Conservation (phyloP, 1,140 invertebrate species). For the Achatina immaculata region DNA sequence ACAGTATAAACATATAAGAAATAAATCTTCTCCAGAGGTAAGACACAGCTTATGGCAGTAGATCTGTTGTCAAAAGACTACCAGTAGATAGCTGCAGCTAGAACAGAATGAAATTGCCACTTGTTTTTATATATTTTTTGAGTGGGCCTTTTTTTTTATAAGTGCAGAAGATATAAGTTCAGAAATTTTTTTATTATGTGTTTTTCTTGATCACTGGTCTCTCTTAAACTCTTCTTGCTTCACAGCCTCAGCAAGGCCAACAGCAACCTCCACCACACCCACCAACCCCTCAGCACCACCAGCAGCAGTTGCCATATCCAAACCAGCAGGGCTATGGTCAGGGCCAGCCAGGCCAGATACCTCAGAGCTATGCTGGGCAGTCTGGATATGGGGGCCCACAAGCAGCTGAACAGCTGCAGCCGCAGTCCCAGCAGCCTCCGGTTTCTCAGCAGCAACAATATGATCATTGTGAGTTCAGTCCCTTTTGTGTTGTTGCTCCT, state of each 20-base stretch:
- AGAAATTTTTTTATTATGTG: no score
- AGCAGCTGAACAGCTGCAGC: conserved; percentile 18
- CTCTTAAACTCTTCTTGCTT: no score
- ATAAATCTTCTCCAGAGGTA: no score
- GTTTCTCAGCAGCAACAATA: conserved; percentile 30
- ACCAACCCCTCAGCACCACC: background rate
- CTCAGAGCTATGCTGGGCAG: conserved; percentile 31
- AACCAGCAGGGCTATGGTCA: background rate
- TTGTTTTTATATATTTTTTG: no score
- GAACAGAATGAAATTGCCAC: no score
- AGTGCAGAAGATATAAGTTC: no score
- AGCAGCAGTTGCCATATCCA: conserved; percentile 13
- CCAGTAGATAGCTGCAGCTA: no score
- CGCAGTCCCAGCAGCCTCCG: background rate
- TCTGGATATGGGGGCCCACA: conserved; percentile 15
- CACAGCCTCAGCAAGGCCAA: background rate
- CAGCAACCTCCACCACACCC: conserved; percentile 7
- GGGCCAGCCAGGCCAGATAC: conserved; percentile 12
- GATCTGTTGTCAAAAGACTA: no score
- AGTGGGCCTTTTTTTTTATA: no score
- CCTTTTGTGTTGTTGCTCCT: background rate
- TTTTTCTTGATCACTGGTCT: no score
- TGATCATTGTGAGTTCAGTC: background rate
- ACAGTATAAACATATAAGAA: no score
- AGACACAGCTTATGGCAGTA: no score